phyloP scores from a whole-genome alignment of 2,797 vertebrate genomes.

The Aldrovandia affinis region DNA sequence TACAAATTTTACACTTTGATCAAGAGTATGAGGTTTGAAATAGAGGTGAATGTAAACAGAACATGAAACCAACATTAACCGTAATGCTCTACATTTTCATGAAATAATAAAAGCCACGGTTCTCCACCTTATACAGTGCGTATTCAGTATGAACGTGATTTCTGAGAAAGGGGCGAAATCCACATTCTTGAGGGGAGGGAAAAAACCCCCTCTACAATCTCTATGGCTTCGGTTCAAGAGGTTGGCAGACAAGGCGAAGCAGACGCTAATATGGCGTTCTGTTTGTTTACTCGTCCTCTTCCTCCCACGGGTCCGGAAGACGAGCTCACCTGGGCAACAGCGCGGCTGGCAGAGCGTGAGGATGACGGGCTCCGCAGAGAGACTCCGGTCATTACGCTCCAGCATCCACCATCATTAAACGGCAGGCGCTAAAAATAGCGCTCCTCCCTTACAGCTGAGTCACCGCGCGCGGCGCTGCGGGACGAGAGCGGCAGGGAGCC shows the following conservation, averaged over 20 bases:
- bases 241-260: neutral
- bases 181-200: neutral
- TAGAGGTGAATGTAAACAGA: no score
- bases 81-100: neutral
- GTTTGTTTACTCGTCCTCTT: constrained; percentile 22
- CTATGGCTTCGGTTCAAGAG: neutral
- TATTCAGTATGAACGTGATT: neutral
- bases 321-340: neutral
- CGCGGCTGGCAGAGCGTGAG: neutral
- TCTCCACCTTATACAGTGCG: no score
- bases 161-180: neutral
- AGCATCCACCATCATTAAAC: constrained; percentile 30
- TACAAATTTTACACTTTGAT: no score
- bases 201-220: neutral
- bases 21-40: no score
- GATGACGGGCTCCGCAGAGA: neutral
- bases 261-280: neutral
- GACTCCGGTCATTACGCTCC: neutral
- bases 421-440: constrained; percentile 26
- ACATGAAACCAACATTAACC: neutral
- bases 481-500: neutral
- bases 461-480: neutral
- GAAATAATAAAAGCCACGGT: no score
- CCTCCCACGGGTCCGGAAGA: constrained; percentile 6
- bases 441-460: neutral